Conservation (phyloP, 2,888 invertebrate genomes). For the Meganola albula region DNA sequence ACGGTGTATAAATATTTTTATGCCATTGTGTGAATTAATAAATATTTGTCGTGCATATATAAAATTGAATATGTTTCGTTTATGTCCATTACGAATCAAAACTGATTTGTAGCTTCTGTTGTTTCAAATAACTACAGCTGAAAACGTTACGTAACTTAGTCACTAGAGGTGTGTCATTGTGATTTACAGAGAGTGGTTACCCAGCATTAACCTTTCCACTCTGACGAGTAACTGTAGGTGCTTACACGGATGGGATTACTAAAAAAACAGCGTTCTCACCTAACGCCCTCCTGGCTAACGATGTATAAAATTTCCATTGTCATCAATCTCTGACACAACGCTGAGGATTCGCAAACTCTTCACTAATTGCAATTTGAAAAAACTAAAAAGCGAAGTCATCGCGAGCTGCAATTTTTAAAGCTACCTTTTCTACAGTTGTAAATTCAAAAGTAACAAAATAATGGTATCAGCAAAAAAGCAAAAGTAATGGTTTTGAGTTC, state of each 20-base stretch:
- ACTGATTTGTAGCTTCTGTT: too few relatives aligned
- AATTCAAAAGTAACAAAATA: constrained; percentile 37
- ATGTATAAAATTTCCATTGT: constrained; percentile 78
- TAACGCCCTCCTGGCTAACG: constrained; percentile 72
- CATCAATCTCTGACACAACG: constrained; percentile 76
- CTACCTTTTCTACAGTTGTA: constrained; percentile 54
- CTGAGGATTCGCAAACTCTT: constrained; percentile 74
- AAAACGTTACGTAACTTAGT: constrained; percentile 22
- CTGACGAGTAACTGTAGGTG: constrained; percentile 52
- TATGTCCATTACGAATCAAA: too few relatives aligned
- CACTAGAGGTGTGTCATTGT: constrained; percentile 24
- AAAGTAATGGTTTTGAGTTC: constrained; percentile 17
- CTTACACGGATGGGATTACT: constrained; percentile 62
- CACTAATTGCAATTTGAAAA: constrained; percentile 77
- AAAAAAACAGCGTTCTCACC: constrained; percentile 68
- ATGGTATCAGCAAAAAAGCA: constrained; percentile 31
- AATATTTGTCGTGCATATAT: constrained; percentile 47
- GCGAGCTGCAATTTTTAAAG: constrained; percentile 64
- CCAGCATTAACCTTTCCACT: constrained; percentile 41
- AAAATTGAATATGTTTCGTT: too few relatives aligned
- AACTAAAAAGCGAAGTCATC: constrained; percentile 73
- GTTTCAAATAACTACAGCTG: constrained; percentile 48
- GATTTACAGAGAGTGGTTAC: constrained; percentile 37
- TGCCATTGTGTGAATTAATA: constrained; percentile 34
- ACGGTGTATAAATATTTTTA: constrained; percentile 63